Conservation (phyloP, 2,797 vertebrate species). For the Corythornis leucogaster region DNA sequence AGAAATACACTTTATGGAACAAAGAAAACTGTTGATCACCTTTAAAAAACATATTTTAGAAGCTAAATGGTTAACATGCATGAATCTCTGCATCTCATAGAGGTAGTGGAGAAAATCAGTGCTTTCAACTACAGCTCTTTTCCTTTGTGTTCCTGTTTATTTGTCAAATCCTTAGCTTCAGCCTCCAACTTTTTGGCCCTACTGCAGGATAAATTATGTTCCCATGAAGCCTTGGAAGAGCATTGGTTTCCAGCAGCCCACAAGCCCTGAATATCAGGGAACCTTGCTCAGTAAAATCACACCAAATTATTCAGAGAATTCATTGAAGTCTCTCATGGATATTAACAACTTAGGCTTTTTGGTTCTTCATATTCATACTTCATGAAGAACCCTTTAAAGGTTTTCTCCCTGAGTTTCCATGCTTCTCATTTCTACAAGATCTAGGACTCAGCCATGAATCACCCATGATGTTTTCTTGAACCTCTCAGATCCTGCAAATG, state of each 20-base stretch:
- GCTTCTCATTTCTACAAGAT: not conserved
- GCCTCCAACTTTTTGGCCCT: not conserved
- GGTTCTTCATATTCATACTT: not conserved
- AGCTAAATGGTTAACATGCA: not conserved
- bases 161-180: not conserved
- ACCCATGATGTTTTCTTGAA: not conserved
- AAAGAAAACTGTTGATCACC: not conserved
- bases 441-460: fast-evolving
- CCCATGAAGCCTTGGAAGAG: not conserved
- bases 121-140: not conserved
- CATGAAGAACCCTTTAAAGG: not conserved
- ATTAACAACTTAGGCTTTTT: not conserved
- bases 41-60: not conserved
- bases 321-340: not conserved
- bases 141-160: not conserved
- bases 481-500: not conserved
- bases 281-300: not conserved
- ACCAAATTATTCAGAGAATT: not conserved
- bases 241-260: fast-evolving
- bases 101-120: not conserved
- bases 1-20: not conserved
- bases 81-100: not conserved
- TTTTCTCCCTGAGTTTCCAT: not conserved
- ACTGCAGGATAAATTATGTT: not conserved
- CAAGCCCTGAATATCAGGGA: not conserved